Evolutionary conservation across 2,888 invertebrate species (phyloP), one percentile per base, ranked within the genome.

Genomic region (Bugula neritina): DNA sequence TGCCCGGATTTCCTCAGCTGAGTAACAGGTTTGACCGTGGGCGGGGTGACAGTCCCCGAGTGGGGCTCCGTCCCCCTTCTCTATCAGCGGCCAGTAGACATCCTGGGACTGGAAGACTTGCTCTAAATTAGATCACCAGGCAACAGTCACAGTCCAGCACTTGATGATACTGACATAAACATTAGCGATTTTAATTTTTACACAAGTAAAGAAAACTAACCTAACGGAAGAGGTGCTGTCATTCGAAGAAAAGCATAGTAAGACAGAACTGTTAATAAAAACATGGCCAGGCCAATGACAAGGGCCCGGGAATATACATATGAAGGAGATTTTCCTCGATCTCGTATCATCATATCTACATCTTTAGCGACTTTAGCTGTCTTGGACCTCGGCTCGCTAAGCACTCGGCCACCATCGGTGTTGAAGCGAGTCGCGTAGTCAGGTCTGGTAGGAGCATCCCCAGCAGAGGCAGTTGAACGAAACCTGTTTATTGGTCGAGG

Each of bases 341-440:
- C 25, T 13, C 55, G 21, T 23, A 55, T 25, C 21, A 25, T 25
- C 55, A 55, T 55, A 55, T 55, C 55, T 13, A 25, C 55, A 55
- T 55, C 55, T 55, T 55, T 55, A 13, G n/a, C 55, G 13, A 55
- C 55, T 55, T 55, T 55, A 5, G 55, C 55, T n/a, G 5, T 17
- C 55, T 55, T 55, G 10, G 55, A 5, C 5, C 10, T 10, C 17
- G 43, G 43, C 43, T 43, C 43, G 10, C 43, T 17, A 43, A 17
- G 43, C 5, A 17, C 43, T 43, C 43, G 43, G 5, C 43, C 17
- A 13, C 10, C 63, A 34, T 31, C 63, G 31, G 63, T 63, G n/a
- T 3, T 63, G 34, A 31, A 63, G 27, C 34, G 13, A 34, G 63
- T 34, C 31, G 34, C 10, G 31, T 63, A 34, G 34, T 63, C 31